Evolutionary conservation across 2,113 vertebrate species (phyloP).

Genomic region (Oncorhynchus keta): DNA sequence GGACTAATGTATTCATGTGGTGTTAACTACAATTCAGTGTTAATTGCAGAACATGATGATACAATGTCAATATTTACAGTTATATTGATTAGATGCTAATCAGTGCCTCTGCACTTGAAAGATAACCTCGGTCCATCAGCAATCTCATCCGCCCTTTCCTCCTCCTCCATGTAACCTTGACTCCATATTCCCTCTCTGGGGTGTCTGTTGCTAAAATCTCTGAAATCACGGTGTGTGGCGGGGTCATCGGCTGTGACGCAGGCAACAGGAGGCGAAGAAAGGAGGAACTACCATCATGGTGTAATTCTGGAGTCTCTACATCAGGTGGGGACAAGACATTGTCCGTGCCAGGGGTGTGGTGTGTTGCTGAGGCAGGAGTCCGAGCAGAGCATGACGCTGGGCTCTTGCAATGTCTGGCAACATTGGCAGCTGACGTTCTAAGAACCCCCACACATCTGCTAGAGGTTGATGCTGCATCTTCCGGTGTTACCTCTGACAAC

Average conservation of each 20-base stretch:
- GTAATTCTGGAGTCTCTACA: constrained; percentile 62
- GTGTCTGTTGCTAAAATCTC: constrained; percentile 80
- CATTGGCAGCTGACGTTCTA: background rate
- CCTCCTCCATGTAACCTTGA: constrained; percentile 86
- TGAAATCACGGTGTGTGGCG: constrained; percentile 27
- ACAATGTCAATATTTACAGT: background rate
- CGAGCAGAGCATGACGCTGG: constrained; percentile 16
- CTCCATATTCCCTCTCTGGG: constrained; percentile 84
- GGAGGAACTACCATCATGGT: constrained; percentile 21
- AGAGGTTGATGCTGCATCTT: background rate
- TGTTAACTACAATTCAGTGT: background rate
- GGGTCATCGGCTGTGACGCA: background rate
- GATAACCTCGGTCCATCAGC: constrained; percentile 71
- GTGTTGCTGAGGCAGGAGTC: constrained; percentile 9
- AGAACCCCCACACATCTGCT: constrained; percentile 3
- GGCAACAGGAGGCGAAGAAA: constrained; percentile 32
- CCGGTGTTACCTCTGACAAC: background rate
- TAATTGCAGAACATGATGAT: background rate
- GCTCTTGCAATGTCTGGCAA: background rate
- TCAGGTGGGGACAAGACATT: constrained; percentile 44
- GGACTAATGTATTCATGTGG: too few species aligned
- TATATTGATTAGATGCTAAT: constrained; percentile 57
- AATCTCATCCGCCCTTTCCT: constrained; percentile 72
- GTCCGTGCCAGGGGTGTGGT: constrained; percentile 22
- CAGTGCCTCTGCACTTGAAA: constrained; percentile 66